phyloP scores from a whole-genome alignment of 2,113 vertebrate species.

The Microcebus murinus region DNA sequence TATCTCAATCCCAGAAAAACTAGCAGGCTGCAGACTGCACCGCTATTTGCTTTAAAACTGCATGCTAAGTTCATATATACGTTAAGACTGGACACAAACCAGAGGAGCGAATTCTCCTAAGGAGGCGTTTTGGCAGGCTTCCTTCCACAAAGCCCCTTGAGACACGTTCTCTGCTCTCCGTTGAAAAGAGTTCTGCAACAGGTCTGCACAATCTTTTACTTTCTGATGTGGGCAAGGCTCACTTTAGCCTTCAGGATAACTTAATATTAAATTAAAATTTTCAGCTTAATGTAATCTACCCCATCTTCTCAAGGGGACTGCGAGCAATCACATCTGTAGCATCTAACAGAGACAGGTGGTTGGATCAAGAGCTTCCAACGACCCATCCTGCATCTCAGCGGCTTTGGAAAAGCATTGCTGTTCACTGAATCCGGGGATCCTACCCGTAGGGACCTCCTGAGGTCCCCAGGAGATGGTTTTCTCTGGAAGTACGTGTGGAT shows the following conservation, averaged over 20 bases:
- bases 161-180: background rate
- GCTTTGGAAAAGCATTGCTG: background rate
- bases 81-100: background rate
- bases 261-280: background rate
- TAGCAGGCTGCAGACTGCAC: background rate
- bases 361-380: background rate
- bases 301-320: background rate
- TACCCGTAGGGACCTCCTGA: rapidly evolving
- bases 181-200: background rate
- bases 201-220: background rate
- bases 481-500: background rate
- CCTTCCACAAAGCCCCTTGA: background rate
- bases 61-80: background rate
- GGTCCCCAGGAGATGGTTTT: background rate
- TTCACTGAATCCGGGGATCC: rapidly evolving
- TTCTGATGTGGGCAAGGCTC: background rate
- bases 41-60: background rate
- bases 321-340: background rate
- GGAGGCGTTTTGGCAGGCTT: background rate
- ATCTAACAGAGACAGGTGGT: too few relatives aligned
- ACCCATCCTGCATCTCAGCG: background rate
- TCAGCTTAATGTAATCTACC: background rate
- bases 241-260: background rate
- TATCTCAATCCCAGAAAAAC: background rate
- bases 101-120: background rate